Evolutionary conservation across 1,140 invertebrate genomes (phyloP), one percentile per base, ranked within the genome.

Genomic region (Wasmannia auropunctata): DNA sequence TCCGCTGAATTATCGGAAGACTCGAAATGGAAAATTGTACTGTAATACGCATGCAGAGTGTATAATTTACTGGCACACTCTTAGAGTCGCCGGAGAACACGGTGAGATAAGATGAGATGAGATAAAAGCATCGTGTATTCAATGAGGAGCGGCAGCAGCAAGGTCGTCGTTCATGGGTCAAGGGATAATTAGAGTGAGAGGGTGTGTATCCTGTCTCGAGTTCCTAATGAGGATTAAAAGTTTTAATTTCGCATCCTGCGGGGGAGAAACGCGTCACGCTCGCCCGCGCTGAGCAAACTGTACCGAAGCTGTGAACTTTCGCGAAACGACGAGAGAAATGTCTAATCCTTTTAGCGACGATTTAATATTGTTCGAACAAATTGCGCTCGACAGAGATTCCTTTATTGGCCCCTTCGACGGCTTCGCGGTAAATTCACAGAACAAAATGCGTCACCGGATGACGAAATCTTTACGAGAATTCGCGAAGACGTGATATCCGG

Each of bases 171-270:
- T 80, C 60, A 67, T 31, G 31, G 43, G 60, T 67, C 46, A 65
- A 56, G 51, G 34, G 16, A 80, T 80, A 80, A 80, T 80, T 80
- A 16, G 37, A 46, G 37, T 62, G 74, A 46, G n/a, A 4, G 62
- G 62, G 43, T 69, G 77, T 80, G 60, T 56, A 56, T 56, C 34
- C 46, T 69, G 34, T 69, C 63, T 80, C 77, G 63, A 4, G 22
- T 74, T 81, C 11, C 54, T 83, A 83, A 74, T 83, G 49, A 83
- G 51, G n/a, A 74, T 83, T 58, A 74, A 74, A 83, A 83, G 67
- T 83, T 74, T 74, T 74, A 83, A 83, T 83, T 83, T 43, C 14
- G 34, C 54, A 28, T 83, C 14, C 37, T 43, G 54, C 16, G 37
- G 28, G 56, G 31, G 31, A 22, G 34, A 11, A 43, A 65, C 34